These are phyloP conservation scores for Halisarca cf. caerulea DNA, from an alignment of 37 sponge, comb jelly and placozoan species.

Conservation along the genomic window DNA sequence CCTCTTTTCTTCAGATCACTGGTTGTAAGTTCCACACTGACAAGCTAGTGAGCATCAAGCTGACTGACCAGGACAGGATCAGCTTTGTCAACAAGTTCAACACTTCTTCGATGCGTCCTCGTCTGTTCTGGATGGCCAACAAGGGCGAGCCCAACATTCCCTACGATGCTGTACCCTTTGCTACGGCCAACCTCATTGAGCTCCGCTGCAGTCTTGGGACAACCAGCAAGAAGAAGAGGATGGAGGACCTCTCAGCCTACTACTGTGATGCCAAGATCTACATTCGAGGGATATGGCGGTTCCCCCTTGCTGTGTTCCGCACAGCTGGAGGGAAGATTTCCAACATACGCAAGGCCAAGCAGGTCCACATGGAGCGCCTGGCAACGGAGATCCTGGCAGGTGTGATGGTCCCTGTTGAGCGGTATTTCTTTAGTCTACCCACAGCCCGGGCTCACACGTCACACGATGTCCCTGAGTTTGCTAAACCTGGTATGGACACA, in stretches of 20 bases:
- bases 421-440: slow-evolving; percentile 74
- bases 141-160: slow-evolving; percentile 82
- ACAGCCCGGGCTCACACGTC: slow-evolving; percentile 73
- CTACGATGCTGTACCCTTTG: slow-evolving; percentile 85
- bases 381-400: slow-evolving; percentile 58
- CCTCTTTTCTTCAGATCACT: background rate
- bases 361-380: slow-evolving; percentile 63
- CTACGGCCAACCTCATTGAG: slow-evolving; percentile 46
- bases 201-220: slow-evolving; percentile 21
- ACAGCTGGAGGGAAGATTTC: slow-evolving; percentile 34
- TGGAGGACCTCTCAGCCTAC: slow-evolving; percentile 23
- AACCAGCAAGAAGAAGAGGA: slow-evolving; percentile 25
- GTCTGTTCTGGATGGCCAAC: slow-evolving; percentile 87
- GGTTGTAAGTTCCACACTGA: slow-evolving; percentile 28
- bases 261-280: slow-evolving; percentile 71
- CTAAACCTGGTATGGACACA: slow-evolving; percentile 26
- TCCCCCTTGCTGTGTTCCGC: slow-evolving; percentile 45
- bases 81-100: slow-evolving; percentile 53
- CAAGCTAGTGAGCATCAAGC: slow-evolving; percentile 8
- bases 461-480: slow-evolving; percentile 58
- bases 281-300: slow-evolving; percentile 63
- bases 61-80: slow-evolving; percentile 24
- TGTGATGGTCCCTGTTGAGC: slow-evolving; percentile 54
- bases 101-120: slow-evolving; percentile 59
- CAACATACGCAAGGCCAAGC: slow-evolving; percentile 32